phyloP scores from a whole-genome alignment of 1,140 invertebrate genomes.

The Eriocheir sinensis region DNA sequence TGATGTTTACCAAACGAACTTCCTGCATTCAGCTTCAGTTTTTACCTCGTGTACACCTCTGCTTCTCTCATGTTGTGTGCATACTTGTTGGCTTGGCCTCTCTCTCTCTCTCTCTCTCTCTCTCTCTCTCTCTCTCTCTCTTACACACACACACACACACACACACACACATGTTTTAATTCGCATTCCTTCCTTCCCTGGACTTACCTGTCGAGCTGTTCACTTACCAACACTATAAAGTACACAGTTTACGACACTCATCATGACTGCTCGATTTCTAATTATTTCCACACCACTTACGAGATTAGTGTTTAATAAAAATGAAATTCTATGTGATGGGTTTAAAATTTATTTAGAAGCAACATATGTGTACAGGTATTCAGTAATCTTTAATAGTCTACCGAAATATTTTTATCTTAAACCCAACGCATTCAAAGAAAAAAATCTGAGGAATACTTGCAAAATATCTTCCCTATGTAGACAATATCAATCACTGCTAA shows the following conservation, averaged over 20 bases:
- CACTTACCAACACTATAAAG: too few relatives aligned
- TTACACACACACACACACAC: too few relatives aligned
- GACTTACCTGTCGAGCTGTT: not conserved
- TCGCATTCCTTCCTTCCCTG: not conserved
- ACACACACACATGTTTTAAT: too few relatives aligned
- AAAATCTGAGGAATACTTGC: conserved; percentile 64
- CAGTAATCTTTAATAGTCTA: conserved; percentile 75
- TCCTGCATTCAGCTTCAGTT: not conserved
- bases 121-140: not conserved
- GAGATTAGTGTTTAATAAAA: not conserved
- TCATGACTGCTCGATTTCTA: not conserved
- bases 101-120: not conserved
- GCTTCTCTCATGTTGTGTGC: not conserved
- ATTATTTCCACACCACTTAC: not conserved
- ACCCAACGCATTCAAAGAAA: conserved; percentile 71
- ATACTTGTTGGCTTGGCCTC: not conserved
- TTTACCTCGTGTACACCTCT: too few relatives aligned
- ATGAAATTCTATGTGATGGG: conserved; percentile 43
- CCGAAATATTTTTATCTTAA: conserved; percentile 75
- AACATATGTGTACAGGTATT: conserved; percentile 76
- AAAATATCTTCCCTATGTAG: conserved; percentile 71
- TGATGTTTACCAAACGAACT: not conserved
- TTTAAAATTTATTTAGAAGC: conserved; percentile 76
- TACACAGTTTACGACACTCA: too few relatives aligned
- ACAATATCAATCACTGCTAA: conserved; percentile 73